Conservation (phyloP, 2,888 invertebrate species). For the Pycnomerus fuliginosus region DNA sequence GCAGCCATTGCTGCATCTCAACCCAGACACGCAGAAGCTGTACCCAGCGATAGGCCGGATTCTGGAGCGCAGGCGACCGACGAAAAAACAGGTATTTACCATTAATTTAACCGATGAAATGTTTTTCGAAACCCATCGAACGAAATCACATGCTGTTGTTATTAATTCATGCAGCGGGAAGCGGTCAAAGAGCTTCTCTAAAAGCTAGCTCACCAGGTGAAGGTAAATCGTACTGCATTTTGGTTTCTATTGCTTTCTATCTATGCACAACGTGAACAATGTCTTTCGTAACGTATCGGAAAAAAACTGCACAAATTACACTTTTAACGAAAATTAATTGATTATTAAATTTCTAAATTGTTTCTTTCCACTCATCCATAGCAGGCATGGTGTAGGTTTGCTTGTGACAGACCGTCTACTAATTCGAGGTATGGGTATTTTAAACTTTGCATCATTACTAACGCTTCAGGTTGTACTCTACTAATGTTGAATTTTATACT, state of each 20-base stretch:
- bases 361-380: not conserved
- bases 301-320: slow-evolving; percentile 23
- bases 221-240: slow-evolving; percentile 40
- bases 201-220: slow-evolving; percentile 51
- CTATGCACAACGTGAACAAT: slow-evolving; percentile 2
- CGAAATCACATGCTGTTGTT: too few species aligned
- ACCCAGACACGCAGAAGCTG: slow-evolving; percentile 52
- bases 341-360: not conserved
- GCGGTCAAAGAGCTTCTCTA: slow-evolving; percentile 47
- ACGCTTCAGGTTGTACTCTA: too few species aligned
- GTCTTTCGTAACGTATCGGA: not conserved
- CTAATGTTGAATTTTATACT: too few species aligned
- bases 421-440: too few species aligned
- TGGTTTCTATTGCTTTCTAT: slow-evolving; percentile 37
- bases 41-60: slow-evolving; percentile 48
- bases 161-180: slow-evolving; percentile 47
- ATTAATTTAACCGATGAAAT: too few species aligned
- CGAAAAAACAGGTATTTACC: slow-evolving; percentile 60
- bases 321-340: slow-evolving; percentile 4
- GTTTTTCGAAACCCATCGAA: too few species aligned
- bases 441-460: too few species aligned
- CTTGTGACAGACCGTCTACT: too few species aligned
- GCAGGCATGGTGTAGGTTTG: too few species aligned
- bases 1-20: slow-evolving; percentile 60
- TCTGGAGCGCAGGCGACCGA: slow-evolving; percentile 50